Percentiles rank a stretch among this genome's conserved stretches.
These are phyloP conservation scores for Pangasius mekongensis DNA, from an alignment of 2,797 vertebrate genomes.

Conservation along the genomic window DNA sequence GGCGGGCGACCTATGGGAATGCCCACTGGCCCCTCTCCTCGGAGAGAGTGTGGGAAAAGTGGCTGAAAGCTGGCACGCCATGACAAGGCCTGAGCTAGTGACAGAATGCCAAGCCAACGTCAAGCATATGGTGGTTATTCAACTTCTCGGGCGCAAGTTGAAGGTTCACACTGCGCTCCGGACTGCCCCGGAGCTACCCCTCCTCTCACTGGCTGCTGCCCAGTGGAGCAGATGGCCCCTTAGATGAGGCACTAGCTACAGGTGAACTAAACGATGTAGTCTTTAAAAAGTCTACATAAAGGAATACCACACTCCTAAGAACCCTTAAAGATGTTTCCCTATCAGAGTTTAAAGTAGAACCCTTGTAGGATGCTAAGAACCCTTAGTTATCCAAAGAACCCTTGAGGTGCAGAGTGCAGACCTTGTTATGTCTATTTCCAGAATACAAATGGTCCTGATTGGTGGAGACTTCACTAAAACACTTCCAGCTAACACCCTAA, in stretches of 20 bases:
- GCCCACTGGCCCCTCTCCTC: constrained; percentile 51
- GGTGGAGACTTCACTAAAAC: not conserved
- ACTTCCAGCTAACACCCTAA: not conserved
- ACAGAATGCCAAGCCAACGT: constrained; percentile 56
- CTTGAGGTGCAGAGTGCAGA: not conserved
- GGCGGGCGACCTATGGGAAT: constrained; percentile 59
- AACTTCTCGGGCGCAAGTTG: constrained; percentile 49
- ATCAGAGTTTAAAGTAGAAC: not conserved
- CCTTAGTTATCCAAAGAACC: not conserved
- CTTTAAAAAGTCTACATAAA: not conserved
- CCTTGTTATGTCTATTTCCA: not conserved
- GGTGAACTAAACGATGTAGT: constrained; percentile 39
- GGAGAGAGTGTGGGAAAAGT: constrained; percentile 62
- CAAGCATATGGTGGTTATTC: constrained; percentile 62
- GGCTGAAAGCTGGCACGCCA: constrained; percentile 56
- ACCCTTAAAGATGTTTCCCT: not conserved
- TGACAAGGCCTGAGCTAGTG: constrained; percentile 51
- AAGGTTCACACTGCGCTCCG: constrained; percentile 50
- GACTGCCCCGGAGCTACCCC: constrained; percentile 48
- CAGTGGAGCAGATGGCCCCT: constrained; percentile 52
- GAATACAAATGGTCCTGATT: not conserved
- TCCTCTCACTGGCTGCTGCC: constrained; percentile 37
- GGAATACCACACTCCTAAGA: too few species aligned
- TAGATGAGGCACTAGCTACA: constrained; percentile 38
- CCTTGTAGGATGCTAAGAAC: not conserved